Conservation (phyloP, 1,140 invertebrate species). For the Aphaenogaster floridana region DNA sequence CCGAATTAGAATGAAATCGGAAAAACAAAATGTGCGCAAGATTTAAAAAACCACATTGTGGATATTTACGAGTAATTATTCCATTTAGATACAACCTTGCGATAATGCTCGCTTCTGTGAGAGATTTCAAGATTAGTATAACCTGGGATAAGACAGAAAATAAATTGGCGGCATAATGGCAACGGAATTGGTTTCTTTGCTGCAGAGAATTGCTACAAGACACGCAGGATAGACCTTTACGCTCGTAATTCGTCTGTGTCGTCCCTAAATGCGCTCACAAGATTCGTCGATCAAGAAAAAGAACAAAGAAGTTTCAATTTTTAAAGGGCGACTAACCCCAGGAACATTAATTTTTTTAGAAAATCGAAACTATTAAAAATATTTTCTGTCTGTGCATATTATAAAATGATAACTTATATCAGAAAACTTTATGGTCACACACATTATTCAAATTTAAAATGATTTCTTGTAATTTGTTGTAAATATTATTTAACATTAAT, state of each 20-base stretch:
- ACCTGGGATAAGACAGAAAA: slow-evolving; percentile 31
- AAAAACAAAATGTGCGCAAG: background rate
- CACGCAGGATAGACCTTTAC: slow-evolving; percentile 41
- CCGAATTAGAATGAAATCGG: background rate
- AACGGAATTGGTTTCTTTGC: slow-evolving; percentile 51
- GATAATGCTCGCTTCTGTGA: background rate
- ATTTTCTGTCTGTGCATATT: slow-evolving; percentile 5
- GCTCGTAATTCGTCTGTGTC: slow-evolving; percentile 47
- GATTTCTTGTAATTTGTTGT: background rate
- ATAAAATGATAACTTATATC: background rate
- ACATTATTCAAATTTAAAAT: background rate
- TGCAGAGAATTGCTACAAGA: slow-evolving; percentile 50
- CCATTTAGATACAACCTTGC: background rate
- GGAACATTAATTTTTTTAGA: background rate
- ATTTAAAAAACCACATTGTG: slow-evolving; percentile 3
- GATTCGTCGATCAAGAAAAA: background rate
- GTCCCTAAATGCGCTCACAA: slow-evolving; percentile 27
- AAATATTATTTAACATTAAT: background rate
- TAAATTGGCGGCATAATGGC: slow-evolving; percentile 51
- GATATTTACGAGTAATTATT: slow-evolving; percentile 36
- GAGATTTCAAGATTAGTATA: slow-evolving; percentile 38
- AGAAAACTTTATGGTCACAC: background rate
- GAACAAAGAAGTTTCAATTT: slow-evolving; percentile 27
- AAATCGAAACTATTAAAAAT: background rate
- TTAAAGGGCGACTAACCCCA: background rate